Evolutionary conservation across 2,113 vertebrate genomes (phyloP).

Genomic region (Etheostoma spectabile): DNA sequence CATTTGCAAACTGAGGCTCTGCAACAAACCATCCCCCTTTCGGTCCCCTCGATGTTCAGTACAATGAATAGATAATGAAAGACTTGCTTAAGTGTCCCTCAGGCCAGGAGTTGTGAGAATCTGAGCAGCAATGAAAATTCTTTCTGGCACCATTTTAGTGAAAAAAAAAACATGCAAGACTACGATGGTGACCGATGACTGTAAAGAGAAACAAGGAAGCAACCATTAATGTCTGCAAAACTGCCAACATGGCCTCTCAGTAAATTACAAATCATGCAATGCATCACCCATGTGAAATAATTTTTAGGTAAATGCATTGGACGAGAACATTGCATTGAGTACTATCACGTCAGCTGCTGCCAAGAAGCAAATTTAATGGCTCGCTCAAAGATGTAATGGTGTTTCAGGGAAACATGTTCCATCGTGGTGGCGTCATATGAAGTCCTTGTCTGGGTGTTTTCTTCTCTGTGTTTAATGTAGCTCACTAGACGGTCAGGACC

Average conservation of each 20-base stretch:
- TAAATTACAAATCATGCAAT: slow-evolving; percentile 22
- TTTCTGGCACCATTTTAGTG: background rate
- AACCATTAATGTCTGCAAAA: slow-evolving; percentile 4
- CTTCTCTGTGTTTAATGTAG: background rate
- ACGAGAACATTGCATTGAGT: background rate
- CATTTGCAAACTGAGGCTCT: slow-evolving; percentile 65
- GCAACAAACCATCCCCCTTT: slow-evolving; percentile 59
- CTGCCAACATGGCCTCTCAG: background rate
- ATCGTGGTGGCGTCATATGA: slow-evolving; percentile 2
- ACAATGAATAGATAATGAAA: slow-evolving; percentile 59
- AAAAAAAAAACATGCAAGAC: slow-evolving; percentile 26
- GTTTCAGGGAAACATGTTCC: slow-evolving; percentile 18
- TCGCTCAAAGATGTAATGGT: slow-evolving; percentile 15
- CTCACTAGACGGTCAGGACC: background rate
- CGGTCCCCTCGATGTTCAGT: slow-evolving; percentile 39
- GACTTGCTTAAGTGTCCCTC: slow-evolving; percentile 30
- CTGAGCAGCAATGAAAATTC: slow-evolving; percentile 52
- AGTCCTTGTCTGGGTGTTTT: slow-evolving; percentile 23
- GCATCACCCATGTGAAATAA: background rate
- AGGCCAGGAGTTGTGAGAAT: slow-evolving; percentile 11
- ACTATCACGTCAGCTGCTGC: slow-evolving; percentile 1
- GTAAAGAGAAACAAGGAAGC: slow-evolving; percentile 43
- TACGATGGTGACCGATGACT: slow-evolving; percentile 11
- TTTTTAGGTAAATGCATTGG: background rate
- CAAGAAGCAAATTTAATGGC: slow-evolving; percentile 25